Evolutionary conservation across 2,888 invertebrate genomes (phyloP).

Genomic region (Cynaeus angustus): DNA sequence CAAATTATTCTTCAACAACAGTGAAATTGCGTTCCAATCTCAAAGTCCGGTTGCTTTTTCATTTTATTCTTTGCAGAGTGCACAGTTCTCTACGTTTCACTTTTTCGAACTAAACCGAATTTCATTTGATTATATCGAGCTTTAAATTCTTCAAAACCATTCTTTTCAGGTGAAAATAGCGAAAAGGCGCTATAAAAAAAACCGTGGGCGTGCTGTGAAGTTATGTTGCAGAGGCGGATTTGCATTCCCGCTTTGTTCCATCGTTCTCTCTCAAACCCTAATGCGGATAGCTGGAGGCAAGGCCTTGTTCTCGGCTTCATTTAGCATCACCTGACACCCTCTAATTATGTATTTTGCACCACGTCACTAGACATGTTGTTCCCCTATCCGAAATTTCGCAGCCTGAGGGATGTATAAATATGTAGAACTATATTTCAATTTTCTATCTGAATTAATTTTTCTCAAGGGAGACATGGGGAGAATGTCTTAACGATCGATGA

Average conservation of each 20-base stretch:
- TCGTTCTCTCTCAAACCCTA: conserved; percentile 54
- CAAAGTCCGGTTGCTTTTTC: too few relatives aligned
- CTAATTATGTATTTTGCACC: conserved; percentile 70
- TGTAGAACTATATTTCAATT: conserved; percentile 65
- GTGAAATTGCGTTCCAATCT: too few relatives aligned
- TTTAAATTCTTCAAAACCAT: not conserved
- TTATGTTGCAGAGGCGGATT: conserved; percentile 52
- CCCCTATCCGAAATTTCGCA: conserved; percentile 51
- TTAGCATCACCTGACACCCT: conserved; percentile 69
- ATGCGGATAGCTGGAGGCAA: conserved; percentile 57
- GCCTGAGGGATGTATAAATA: conserved; percentile 62
- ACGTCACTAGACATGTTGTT: conserved; percentile 64
- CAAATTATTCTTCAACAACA: too few relatives aligned
- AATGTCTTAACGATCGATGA: conserved; percentile 49
- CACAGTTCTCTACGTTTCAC: too few relatives aligned
- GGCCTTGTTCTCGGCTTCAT: conserved; percentile 64
- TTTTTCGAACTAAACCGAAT: not conserved
- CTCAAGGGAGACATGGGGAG: conserved; percentile 54
- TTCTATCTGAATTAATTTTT: conserved; percentile 62
- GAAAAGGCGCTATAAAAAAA: conserved; percentile 11
- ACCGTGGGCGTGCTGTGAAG: conserved; percentile 10
- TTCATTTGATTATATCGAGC: conserved; percentile 4
- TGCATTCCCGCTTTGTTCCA: conserved; percentile 59
- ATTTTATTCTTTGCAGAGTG: too few relatives aligned
- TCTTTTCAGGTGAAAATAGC: conserved; percentile 12